Base-by-base conservation (phyloP, 2,888 invertebrate species). In the Colostygia pectinataria region DNA sequence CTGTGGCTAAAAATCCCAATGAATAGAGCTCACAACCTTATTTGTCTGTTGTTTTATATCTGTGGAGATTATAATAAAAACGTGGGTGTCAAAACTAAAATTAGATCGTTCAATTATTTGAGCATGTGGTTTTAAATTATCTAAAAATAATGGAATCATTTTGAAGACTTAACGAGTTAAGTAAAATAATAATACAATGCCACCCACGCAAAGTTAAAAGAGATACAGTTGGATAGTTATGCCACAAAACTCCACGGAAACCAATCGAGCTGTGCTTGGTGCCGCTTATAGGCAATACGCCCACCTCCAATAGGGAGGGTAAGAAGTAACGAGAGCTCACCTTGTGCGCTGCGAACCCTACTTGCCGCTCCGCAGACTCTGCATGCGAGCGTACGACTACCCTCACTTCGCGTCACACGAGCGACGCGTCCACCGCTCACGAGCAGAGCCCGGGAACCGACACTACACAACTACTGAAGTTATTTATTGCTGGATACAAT, bases 1-100 rank as follows among this genome's bases (percentile, higher is more conserved):
- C 87, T 83, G 90, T 90, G 90, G 90, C 90, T 88, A 80, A 74
- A 51, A 79, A 82, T 84, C 86, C 89, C 90, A 87, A 85, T 66
- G 81, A 84, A 86, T 81, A 88, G 88, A 90, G 89, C 88, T 91
- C 91, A 91, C 91, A 91, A 91, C 91, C 91, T 87, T 90, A 79
- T 80, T 80, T 74, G 74, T 75, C 71, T 74, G 75, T 84, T 82
- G 82, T 80, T 78, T 77, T 72, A 70, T 64, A 80, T 80, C 71
- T 79, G 79, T 78, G 79, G 81, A 80, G 74, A 80, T 73, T 71
- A 74, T 71, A 77, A 68, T 66, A 73, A 68, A 66, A 66, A 77
- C 75, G 81, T 83, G 83, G 84, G 80, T 77, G 74, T 74, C 69
- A 53, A 64, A 68, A 71, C 60, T 62, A 62, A 15, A 69, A 68